A percentile compares a stretch with the other conserved stretches of the same genome.
Conservation (phyloP, 1,140 invertebrate species). For the Cotesia glomerata region DNA sequence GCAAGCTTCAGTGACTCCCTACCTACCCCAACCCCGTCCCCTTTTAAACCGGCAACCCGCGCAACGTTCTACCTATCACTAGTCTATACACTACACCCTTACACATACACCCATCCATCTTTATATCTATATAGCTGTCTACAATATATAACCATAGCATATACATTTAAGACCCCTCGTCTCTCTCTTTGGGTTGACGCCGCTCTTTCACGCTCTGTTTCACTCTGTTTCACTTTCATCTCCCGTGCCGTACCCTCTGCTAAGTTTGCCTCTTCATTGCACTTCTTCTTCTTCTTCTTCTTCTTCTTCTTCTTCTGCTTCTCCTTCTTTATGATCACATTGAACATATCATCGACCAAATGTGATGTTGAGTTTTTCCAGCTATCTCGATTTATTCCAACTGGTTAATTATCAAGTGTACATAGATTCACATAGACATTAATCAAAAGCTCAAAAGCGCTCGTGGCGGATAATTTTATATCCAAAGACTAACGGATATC, state of each 20-base stretch:
- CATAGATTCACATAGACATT: background rate
- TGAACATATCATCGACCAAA: too few species aligned
- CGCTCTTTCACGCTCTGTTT: slow-evolving; percentile 22
- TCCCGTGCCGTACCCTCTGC: slow-evolving; percentile 20
- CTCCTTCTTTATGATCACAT: background rate
- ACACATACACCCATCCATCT: slow-evolving; percentile 24
- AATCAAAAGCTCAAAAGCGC: background rate
- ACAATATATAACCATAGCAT: slow-evolving; percentile 14
- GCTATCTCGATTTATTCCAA: slow-evolving; percentile 8
- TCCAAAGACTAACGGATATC: background rate
- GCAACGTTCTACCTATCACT: background rate
- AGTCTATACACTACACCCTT: slow-evolving; percentile 37
- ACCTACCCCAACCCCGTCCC: slow-evolving; percentile 50
- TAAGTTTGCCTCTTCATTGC: slow-evolving; percentile 44
- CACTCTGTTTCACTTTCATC: slow-evolving; percentile 23
- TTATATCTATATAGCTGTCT: background rate
- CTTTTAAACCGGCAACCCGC: background rate
- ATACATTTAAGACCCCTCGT: slow-evolving; percentile 18
- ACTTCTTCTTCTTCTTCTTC: slow-evolving; percentile 6
- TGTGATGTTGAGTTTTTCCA: background rate
- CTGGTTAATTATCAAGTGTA: slow-evolving; percentile 18
- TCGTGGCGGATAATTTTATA: background rate
- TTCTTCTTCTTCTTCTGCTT: background rate
- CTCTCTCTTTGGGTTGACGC: slow-evolving; percentile 18
- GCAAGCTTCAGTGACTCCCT: slow-evolving; percentile 52